Base-by-base conservation (phyloP, 2,888 invertebrate genomes). In the Bembecia ichneumoniformis region DNA sequence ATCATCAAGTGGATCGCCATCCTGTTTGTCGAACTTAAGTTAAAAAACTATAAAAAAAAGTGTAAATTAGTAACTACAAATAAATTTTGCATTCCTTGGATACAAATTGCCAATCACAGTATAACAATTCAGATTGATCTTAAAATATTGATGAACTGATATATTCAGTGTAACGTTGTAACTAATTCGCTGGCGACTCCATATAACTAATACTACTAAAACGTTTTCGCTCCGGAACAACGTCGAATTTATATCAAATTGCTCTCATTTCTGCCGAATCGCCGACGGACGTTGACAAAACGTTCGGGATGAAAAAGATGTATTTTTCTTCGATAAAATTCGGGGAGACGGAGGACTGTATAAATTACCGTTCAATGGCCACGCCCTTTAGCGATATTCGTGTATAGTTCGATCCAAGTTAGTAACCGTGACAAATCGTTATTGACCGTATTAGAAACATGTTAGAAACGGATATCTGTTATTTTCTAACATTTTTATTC, bases 261-360 rank as follows among this genome's bases (percentile, higher is more conserved):
- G 64, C 58, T 51, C 65, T 71, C 80, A 78, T 82, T 82, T 65
- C 67, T 53, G 54, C 64, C 58, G 74, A 77, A 79, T 79, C 76
- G 76, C 68, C 67, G 55, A 49, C 49, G 60, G 83, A 83, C 83
- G 65, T 82, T 83, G 83, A 83, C 81, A 82, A 82, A 83, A 71
- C 70, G 74, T 61, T 66, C 52, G 58, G 72, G 68, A 75, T 74
- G 77, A 78, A 77, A 81, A 80, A 82, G 77, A 81, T 80, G 78
- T 81, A 82, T 82, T 79, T 80, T 71, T 69, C 72, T 63, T 63
- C 78, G 81, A 80, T 81, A 78, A 82, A 79, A 82, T 81, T 80
- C 69, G 74, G 66, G 61, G 62, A 66, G 68, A 66, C 65, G 66
- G 61, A 61, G 66, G 68, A 66, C 65, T 60, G 68, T 71, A 70